These are phyloP conservation scores for Otolemur crassicaudatus DNA, from an alignment of 2,797 vertebrate genomes.

Conservation along the genomic window DNA sequence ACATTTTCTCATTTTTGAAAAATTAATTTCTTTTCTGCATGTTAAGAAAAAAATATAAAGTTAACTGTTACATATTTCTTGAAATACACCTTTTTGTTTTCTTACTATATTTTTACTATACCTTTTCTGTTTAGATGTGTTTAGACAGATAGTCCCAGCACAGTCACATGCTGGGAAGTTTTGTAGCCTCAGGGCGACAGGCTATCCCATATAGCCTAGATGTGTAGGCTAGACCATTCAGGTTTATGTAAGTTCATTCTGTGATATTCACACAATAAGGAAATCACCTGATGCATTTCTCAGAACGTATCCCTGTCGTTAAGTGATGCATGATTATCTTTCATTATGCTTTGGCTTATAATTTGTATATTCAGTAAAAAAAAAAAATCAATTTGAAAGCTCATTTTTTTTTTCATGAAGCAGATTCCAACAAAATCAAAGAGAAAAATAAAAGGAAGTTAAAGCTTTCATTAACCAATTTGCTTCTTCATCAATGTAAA, in stretches of 20 bases:
- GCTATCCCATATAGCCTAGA: not conserved
- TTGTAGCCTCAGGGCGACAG: not conserved
- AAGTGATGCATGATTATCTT: not conserved
- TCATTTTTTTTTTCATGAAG: not conserved
- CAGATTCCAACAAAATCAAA: not conserved
- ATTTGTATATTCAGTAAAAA: conserved; percentile 2
- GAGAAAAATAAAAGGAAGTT: not conserved
- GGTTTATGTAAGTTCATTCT: not conserved
- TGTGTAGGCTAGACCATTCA: not conserved
- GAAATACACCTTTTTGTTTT: conserved; percentile 10
- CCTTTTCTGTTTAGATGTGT: not conserved
- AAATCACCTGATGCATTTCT: not conserved
- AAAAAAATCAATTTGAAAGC: not conserved
- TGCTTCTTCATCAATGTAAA: not conserved
- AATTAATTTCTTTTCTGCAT: conserved; percentile 3
- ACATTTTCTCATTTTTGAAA: not conserved
- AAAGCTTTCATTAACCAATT: not conserved
- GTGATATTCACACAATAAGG: not conserved
- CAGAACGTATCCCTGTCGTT: not conserved
- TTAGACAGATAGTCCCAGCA: not conserved
- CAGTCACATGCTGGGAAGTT: not conserved
- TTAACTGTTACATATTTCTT: not conserved
- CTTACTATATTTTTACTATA: not conserved
- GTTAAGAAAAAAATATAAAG: not conserved
- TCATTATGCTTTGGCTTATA: not conserved